Conservation (phyloP, 2,113 vertebrate species). For the Solea senegalensis region DNA sequence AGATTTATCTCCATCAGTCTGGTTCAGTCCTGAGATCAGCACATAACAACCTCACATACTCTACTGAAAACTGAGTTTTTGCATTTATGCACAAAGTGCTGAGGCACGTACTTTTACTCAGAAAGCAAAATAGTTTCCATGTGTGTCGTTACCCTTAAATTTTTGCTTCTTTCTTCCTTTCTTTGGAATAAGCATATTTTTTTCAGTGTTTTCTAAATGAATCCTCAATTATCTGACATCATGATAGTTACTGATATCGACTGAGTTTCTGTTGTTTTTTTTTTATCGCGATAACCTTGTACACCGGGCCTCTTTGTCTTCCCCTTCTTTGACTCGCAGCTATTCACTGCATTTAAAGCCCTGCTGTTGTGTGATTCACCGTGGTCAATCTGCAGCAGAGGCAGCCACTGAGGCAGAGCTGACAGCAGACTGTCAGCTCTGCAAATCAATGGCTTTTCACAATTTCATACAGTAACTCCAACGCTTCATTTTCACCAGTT, state of each 20-base stretch:
- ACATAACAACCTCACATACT: not conserved
- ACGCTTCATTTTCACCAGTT: not conserved
- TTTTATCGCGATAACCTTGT: not conserved
- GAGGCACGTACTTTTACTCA: not conserved
- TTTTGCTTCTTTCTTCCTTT: too few relatives aligned
- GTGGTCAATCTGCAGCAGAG: conserved; percentile 16
- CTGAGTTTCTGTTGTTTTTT: not conserved
- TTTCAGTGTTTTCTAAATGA: too few relatives aligned
- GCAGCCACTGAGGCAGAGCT: conserved; percentile 11
- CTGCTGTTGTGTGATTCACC: conserved; percentile 23
- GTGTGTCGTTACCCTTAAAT: too few relatives aligned
- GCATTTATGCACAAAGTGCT: conserved; percentile 15
- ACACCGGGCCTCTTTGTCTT: not conserved
- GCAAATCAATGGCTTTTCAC: not conserved
- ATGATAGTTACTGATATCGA: not conserved
- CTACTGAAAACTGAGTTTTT: conserved; percentile 1
- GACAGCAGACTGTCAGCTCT: conserved; percentile 1
- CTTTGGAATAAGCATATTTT: too few relatives aligned
- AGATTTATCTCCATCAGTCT: conserved; percentile 16
- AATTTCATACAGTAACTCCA: not conserved
- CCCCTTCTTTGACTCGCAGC: not conserved
- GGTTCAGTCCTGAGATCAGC: conserved; percentile 26
- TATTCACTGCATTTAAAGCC: not conserved
- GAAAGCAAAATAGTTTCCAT: not conserved
- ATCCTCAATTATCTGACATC: too few relatives aligned